A percentile compares a stretch with the other conserved stretches of the same genome.
These are phyloP conservation scores for Diaprepes abbreviatus DNA, from an alignment of 2,888 invertebrate species.

Conservation along the genomic window DNA sequence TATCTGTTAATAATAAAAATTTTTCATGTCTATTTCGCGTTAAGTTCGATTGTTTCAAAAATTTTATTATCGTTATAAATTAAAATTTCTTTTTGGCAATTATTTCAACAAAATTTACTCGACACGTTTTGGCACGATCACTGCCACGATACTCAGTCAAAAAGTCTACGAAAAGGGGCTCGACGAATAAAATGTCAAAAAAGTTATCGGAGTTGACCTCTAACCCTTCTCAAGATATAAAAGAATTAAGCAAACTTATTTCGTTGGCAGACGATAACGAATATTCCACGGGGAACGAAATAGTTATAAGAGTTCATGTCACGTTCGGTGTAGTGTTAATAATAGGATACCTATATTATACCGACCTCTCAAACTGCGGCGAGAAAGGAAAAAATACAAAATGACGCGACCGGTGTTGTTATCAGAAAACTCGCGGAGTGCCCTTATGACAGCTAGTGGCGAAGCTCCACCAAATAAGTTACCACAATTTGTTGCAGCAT, in stretches of 20 bases:
- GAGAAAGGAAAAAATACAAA: not conserved
- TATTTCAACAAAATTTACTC: no score
- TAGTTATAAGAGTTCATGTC: not conserved
- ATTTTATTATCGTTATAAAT: no score
- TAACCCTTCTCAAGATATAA: slow-evolving; percentile 32
- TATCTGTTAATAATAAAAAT: no score
- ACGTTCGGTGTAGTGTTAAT: not conserved
- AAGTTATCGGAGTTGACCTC: slow-evolving; percentile 25
- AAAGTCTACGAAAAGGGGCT: slow-evolving; percentile 19
- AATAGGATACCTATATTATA: no score
- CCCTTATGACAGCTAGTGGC: slow-evolving; percentile 49
- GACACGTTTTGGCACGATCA: no score
- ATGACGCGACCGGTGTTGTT: slow-evolving; percentile 53
- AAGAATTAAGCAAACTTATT: slow-evolving; percentile 28
- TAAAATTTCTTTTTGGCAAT: no score
- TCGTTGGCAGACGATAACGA: slow-evolving; percentile 12
- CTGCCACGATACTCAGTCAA: no score
- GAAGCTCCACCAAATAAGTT: slow-evolving; percentile 51
- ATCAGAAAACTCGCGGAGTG: slow-evolving; percentile 56
- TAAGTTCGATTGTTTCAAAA: no score
- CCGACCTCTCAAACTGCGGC: no score
- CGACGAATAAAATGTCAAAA: slow-evolving; percentile 24
- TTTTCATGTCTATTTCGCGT: no score
- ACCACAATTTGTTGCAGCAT: slow-evolving; percentile 59
- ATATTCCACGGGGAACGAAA: slow-evolving; percentile 6